Percentiles rank a stretch among this genome's conserved stretches.
Evolutionary conservation across 2,888 invertebrate genomes (phyloP).

Genomic region (Sinodicranocentrus sp.): DNA sequence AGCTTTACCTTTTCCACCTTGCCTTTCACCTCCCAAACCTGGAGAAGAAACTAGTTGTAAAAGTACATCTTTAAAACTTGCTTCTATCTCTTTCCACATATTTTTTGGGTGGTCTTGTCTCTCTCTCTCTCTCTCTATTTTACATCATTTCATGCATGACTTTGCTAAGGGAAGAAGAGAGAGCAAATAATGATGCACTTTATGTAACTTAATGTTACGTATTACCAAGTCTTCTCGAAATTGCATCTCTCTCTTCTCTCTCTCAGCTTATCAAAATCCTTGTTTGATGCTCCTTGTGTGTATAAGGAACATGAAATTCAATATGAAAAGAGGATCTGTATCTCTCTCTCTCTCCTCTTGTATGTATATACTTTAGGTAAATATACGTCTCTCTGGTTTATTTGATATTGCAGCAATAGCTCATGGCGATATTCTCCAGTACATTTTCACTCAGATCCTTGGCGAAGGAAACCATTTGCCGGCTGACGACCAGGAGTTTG

Average conservation of each 20-base stretch:
- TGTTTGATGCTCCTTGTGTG: not conserved
- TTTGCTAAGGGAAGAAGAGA: constrained; percentile 17
- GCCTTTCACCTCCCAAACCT: too few relatives aligned
- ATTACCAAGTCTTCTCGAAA: constrained; percentile 11
- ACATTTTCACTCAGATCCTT: constrained; percentile 76
- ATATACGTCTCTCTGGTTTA: constrained; percentile 5
- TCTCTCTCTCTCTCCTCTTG: not conserved
- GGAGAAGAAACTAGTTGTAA: too few relatives aligned
- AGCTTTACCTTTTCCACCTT: too few relatives aligned
- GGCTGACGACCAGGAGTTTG: constrained; percentile 75
- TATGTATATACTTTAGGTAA: not conserved
- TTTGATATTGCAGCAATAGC: constrained; percentile 74
- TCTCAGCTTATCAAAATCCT: constrained; percentile 8
- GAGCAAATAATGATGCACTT: constrained; percentile 49
- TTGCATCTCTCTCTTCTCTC: constrained; percentile 23
- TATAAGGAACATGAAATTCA: not conserved
- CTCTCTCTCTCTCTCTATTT: constrained; percentile 33
- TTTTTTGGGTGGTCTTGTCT: too few relatives aligned
- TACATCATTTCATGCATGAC: constrained; percentile 57
- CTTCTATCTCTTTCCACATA: too few relatives aligned
- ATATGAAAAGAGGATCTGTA: not conserved
- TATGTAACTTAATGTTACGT: not conserved
- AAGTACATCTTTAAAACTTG: too few relatives aligned
- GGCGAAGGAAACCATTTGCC: constrained; percentile 75
- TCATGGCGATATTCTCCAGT: constrained; percentile 77